Percentiles rank a stretch among this genome's conserved stretches.
These are phyloP conservation scores for Callinectes sapidus DNA, from an alignment of 2,888 invertebrate genomes.

Conservation along the genomic window DNA sequence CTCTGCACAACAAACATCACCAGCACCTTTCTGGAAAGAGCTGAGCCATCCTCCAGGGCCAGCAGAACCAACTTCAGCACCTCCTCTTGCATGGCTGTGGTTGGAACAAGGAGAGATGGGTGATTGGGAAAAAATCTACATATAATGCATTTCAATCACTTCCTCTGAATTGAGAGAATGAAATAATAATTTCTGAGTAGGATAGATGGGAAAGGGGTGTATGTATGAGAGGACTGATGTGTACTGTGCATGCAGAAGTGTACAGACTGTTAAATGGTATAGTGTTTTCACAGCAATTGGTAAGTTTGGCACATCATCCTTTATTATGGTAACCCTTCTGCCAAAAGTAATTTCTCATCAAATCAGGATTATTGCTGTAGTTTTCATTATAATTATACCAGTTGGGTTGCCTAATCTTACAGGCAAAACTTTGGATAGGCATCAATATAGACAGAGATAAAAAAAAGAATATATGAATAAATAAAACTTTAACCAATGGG, in stretches of 20 bases:
- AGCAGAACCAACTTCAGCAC: constrained; percentile 94
- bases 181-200: neutral
- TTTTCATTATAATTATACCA: too few relatives aligned
- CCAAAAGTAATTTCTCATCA: too few relatives aligned
- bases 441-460: too few relatives aligned
- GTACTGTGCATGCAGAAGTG: neutral
- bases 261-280: neutral
- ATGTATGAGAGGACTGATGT: neutral
- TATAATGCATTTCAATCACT: neutral
- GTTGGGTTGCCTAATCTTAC: too few relatives aligned
- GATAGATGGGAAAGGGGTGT: neutral
- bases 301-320: too few relatives aligned
- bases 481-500: too few relatives aligned
- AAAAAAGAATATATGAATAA: too few relatives aligned
- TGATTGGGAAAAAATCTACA: neutral
- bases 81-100: constrained; percentile 96
- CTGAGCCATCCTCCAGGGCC: constrained; percentile 95
- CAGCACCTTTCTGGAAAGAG: constrained; percentile 92
- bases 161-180: neutral
- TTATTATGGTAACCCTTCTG: too few relatives aligned
- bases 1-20: constrained; percentile 99
- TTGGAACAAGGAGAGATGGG: neutral
- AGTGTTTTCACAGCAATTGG: too few relatives aligned
- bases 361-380: too few relatives aligned
- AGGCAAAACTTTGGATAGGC: too few relatives aligned